These are phyloP conservation scores for Acrobasis repandana DNA, from an alignment of 2,888 invertebrate species.

Conservation along the genomic window DNA sequence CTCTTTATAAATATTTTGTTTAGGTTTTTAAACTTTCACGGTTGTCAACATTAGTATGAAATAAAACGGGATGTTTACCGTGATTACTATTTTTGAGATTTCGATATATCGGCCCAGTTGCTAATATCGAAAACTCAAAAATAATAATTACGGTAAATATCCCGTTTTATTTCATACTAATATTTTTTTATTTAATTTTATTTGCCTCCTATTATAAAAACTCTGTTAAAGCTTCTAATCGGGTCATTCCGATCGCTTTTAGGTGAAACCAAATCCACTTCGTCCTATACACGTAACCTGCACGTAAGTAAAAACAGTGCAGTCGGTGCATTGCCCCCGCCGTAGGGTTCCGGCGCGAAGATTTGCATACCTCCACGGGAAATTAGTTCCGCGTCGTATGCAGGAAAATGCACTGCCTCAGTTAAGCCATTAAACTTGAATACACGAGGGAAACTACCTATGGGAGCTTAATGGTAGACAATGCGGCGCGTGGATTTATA, in stretches of 20 bases:
- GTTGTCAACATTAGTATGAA: no score
- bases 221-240: background rate
- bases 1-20: no score
- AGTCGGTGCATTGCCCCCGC: conserved; percentile 37
- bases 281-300: conserved; percentile 4
- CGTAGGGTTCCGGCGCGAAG: conserved; percentile 38
- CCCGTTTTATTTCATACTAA: no score
- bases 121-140: no score
- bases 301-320: conserved; percentile 14
- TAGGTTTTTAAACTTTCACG: no score
- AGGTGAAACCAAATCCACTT: conserved; percentile 7
- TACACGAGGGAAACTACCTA: conserved; percentile 9
- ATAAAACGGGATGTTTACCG: no score
- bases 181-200: background rate
- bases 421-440: conserved; percentile 11
- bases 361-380: conserved; percentile 32
- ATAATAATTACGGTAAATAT: no score
- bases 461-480: conserved; percentile 14
- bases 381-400: conserved; percentile 23
- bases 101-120: no score
- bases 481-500: conserved; percentile 7
- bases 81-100: no score
- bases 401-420: conserved; percentile 19
- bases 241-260: conserved; percentile 15
- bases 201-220: background rate